phyloP scores from a whole-genome alignment of 2,113 vertebrate species.

The Desmodus rotundus region DNA sequence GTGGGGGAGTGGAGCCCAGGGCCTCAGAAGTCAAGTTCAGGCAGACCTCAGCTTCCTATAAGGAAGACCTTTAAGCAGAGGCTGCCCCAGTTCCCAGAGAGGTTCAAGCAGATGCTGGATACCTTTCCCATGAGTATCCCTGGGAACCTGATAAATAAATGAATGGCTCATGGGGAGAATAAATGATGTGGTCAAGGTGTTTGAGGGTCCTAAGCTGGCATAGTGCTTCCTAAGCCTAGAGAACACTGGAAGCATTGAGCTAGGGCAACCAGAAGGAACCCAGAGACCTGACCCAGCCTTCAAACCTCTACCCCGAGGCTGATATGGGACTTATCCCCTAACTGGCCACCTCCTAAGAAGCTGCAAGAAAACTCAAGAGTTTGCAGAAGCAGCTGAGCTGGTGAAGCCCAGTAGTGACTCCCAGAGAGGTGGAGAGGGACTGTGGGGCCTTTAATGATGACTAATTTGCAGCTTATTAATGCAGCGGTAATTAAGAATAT shows the following conservation, averaged over 20 bases:
- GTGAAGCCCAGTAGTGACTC: slow-evolving; percentile 48
- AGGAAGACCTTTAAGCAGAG: background rate
- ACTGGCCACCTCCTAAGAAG: background rate
- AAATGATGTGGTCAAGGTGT: background rate
- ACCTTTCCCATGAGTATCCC: background rate
- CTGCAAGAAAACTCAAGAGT: background rate
- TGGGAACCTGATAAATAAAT: background rate
- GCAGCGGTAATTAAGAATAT: slow-evolving; percentile 79
- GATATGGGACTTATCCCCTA: background rate
- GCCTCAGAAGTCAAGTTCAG: background rate
- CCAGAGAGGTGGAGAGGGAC: slow-evolving; percentile 62
- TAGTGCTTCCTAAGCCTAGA: background rate
- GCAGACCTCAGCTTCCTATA: background rate
- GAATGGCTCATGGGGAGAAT: background rate
- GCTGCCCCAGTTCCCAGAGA: background rate
- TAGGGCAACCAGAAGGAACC: background rate
- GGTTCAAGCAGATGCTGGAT: background rate
- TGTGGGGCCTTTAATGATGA: slow-evolving; percentile 74
- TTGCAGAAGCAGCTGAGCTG: background rate
- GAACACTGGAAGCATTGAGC: background rate
- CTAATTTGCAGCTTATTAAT: slow-evolving; percentile 80
- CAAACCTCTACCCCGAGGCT: background rate
- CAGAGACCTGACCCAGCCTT: background rate
- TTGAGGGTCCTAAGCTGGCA: background rate
- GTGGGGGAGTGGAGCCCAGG: background rate